phyloP scores from a whole-genome alignment of 2,888 invertebrate genomes.

The Tethea ocularis region DNA sequence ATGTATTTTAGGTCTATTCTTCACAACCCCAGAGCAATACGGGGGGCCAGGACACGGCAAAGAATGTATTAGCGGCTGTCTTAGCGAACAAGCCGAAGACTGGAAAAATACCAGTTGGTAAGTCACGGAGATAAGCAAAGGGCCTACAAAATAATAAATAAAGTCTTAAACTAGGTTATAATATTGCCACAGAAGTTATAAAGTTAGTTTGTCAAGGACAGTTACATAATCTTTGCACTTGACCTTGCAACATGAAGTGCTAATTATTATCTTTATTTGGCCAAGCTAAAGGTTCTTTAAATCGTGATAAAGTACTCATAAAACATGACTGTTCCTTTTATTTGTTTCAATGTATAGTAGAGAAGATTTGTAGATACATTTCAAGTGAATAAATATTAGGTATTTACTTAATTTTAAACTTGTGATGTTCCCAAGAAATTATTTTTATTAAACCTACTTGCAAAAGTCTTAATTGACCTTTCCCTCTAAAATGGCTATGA shows the following conservation, averaged over 20 bases:
- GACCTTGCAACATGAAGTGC: slow-evolving; percentile 53
- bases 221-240: slow-evolving; percentile 52
- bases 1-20: slow-evolving; percentile 62
- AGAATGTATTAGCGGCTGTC: slow-evolving; percentile 79
- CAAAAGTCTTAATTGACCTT: no score
- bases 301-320: background rate
- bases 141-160: background rate
- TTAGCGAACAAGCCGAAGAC: slow-evolving; percentile 78
- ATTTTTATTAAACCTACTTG: no score
- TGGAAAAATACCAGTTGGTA: slow-evolving; percentile 80
- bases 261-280: slow-evolving; percentile 22
- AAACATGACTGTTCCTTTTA: background rate
- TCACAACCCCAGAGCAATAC: slow-evolving; percentile 50
- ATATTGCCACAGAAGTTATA: slow-evolving; percentile 9
- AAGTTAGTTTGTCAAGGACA: slow-evolving; percentile 13
- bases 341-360: background rate
- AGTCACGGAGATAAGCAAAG: slow-evolving; percentile 31
- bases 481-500: no score
- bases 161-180: slow-evolving; percentile 12
- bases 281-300: background rate
- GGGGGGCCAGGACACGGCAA: slow-evolving; percentile 64
- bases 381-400: no score
- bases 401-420: no score
- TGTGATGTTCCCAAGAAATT: no score
- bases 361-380: no score